Evolutionary conservation across 2,113 vertebrate species (phyloP).

Genomic region (Piaya cayana): DNA sequence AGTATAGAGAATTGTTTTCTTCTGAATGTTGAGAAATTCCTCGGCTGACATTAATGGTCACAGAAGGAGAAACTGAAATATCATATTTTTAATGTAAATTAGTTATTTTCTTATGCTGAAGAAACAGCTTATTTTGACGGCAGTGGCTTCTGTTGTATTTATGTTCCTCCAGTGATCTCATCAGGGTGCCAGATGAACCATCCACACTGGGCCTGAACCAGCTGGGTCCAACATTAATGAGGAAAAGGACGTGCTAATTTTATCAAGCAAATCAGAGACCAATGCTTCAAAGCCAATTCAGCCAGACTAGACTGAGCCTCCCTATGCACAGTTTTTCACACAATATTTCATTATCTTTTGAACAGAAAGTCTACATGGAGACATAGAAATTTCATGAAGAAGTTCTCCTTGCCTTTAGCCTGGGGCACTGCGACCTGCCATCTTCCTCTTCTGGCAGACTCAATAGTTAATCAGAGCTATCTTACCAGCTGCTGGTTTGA

Average conservation of each 20-base stretch:
- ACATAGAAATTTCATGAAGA: not conserved
- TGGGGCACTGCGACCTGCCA: not conserved
- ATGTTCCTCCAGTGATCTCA: conserved; percentile 17
- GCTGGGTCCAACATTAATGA: conserved; percentile 40
- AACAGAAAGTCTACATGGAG: not conserved
- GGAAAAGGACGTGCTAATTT: conserved; percentile 10
- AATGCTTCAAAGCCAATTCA: not conserved
- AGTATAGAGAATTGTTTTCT: not conserved
- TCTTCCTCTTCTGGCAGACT: not conserved
- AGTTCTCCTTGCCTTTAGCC: not conserved
- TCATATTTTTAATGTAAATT: not conserved
- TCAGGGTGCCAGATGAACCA: conserved; percentile 21
- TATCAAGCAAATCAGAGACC: conserved; percentile 12
- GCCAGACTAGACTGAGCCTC: not conserved
- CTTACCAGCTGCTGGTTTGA: not conserved
- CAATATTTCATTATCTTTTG: not conserved
- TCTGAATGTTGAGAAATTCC: not conserved
- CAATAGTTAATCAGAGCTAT: not conserved
- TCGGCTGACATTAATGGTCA: not conserved
- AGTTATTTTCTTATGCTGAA: not conserved
- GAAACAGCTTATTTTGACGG: not conserved
- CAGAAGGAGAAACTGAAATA: not conserved
- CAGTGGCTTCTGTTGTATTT: not conserved
- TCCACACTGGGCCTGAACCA: not conserved
- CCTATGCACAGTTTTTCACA: not conserved